phyloP scores from a whole-genome alignment of 1,140 invertebrate species.

The Scaptomyza montana region DNA sequence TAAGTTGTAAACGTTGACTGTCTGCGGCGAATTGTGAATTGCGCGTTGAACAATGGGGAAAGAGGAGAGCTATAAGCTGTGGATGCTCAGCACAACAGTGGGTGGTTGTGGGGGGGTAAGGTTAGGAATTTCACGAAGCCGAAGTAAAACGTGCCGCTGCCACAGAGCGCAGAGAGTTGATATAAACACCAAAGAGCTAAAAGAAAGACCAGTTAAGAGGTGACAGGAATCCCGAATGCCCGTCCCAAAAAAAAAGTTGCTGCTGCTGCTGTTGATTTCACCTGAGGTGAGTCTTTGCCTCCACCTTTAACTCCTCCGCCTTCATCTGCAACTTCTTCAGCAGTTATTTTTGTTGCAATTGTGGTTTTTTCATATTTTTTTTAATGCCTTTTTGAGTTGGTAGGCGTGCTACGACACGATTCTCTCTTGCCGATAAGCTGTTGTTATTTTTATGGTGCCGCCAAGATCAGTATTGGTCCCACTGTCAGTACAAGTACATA shows the following conservation, averaged over 20 bases:
- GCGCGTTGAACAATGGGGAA: constrained; percentile 39
- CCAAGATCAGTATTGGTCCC: constrained; percentile 52
- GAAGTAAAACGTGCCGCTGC: constrained; percentile 62
- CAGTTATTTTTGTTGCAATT: constrained; percentile 47
- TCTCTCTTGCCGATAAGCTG: constrained; percentile 72
- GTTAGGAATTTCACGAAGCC: constrained; percentile 64
- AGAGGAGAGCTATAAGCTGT: no score
- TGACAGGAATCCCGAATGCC: constrained; percentile 25
- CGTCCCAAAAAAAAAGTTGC: constrained; percentile 12
- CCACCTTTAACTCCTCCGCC: neutral
- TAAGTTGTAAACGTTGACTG: constrained; percentile 62
- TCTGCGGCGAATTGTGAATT: constrained; percentile 26
- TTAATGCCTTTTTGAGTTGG: constrained; percentile 79
- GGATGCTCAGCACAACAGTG: no score
- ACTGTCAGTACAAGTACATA: constrained; percentile 5
- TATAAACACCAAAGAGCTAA: neutral
- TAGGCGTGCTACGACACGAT: constrained; percentile 78
- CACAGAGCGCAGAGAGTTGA: constrained; percentile 21
- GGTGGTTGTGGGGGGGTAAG: constrained; percentile 21
- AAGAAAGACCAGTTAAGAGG: neutral
- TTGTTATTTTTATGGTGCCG: constrained; percentile 78
- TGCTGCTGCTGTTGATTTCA: constrained; percentile 69
- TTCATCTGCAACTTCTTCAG: constrained; percentile 2
- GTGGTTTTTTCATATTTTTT: constrained; percentile 81
- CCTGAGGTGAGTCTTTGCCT: constrained; percentile 45